Percentiles rank a stretch among this genome's conserved stretches.
These are phyloP conservation scores for Nemotelus pantherinus DNA, from an alignment of 2,888 invertebrate genomes.

Conservation along the genomic window DNA sequence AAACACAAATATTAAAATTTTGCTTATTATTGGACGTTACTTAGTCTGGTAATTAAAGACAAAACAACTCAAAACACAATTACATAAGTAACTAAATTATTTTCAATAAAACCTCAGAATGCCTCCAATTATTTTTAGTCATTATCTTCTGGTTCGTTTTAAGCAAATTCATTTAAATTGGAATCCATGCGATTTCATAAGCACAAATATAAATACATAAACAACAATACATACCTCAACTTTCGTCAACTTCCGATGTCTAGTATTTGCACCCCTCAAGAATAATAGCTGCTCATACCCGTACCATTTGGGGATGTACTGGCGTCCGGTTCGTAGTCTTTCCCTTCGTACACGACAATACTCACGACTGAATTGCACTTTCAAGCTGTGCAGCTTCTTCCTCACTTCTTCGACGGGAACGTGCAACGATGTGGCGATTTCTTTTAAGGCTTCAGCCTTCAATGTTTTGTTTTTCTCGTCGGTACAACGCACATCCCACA, in stretches of 20 bases:
- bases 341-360: conserved; percentile 26
- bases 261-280: conserved; percentile 24
- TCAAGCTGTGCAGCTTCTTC: conserved; percentile 33
- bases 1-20: too few species aligned
- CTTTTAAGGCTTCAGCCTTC: conserved; percentile 3
- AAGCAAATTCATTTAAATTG: too few species aligned
- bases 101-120: too few species aligned
- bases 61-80: too few species aligned
- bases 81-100: too few species aligned
- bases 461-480: conserved; percentile 28
- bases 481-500: conserved; percentile 32
- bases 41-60: too few species aligned
- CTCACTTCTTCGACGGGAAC: conserved; percentile 24
- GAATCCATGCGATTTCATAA: too few species aligned
- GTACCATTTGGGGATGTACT: conserved; percentile 31
- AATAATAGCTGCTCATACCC: conserved; percentile 29
- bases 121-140: too few species aligned
- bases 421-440: not conserved
- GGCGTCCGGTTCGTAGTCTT: conserved; percentile 8
- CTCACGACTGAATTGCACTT: conserved; percentile 41
- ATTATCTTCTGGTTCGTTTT: too few species aligned
- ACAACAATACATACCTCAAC: too few species aligned
- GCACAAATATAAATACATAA: too few species aligned
- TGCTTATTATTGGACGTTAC: too few species aligned
- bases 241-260: conserved; percentile 2